These are phyloP conservation scores for Brachionus calyciflorus DNA, from an alignment of 1,140 invertebrate species.

Conservation along the genomic window DNA sequence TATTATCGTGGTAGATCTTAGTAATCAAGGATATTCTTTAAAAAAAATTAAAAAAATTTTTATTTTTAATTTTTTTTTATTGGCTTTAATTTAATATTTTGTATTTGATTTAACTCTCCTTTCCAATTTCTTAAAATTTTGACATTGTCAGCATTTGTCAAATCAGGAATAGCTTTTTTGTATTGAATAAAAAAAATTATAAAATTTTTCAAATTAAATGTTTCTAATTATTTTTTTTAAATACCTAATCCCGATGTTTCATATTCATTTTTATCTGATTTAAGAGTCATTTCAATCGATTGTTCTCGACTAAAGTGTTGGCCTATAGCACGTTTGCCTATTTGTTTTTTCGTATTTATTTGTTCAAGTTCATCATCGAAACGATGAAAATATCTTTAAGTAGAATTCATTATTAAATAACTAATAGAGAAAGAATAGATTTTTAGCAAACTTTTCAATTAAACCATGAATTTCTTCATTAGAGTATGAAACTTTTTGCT, in stretches of 20 bases:
- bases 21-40: neutral
- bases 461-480: conserved; percentile 14
- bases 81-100: conserved; percentile 19
- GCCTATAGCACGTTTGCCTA: conserved; percentile 13
- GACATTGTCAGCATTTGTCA: conserved; percentile 5
- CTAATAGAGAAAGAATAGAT: too few species aligned
- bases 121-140: conserved; percentile 5
- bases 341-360: conserved; percentile 10
- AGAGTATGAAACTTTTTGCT: neutral
- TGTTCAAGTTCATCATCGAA: conserved; percentile 45
- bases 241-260: conserved; percentile 28
- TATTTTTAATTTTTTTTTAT: conserved; percentile 31
- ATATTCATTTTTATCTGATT: conserved; percentile 41
- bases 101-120: neutral
- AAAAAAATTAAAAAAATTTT: neutral
- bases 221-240: too few species aligned
- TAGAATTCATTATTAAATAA: neutral
- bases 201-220: neutral
- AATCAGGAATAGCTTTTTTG: conserved; percentile 4
- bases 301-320: conserved; percentile 46
- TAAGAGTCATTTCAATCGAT: conserved; percentile 33
- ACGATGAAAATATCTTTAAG: conserved; percentile 45
- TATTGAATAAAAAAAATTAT: neutral
- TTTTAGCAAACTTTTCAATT: conserved; percentile 9
- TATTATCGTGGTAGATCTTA: neutral